Conservation (phyloP, 2,113 vertebrate species). For the Lampris megalopsis region DNA sequence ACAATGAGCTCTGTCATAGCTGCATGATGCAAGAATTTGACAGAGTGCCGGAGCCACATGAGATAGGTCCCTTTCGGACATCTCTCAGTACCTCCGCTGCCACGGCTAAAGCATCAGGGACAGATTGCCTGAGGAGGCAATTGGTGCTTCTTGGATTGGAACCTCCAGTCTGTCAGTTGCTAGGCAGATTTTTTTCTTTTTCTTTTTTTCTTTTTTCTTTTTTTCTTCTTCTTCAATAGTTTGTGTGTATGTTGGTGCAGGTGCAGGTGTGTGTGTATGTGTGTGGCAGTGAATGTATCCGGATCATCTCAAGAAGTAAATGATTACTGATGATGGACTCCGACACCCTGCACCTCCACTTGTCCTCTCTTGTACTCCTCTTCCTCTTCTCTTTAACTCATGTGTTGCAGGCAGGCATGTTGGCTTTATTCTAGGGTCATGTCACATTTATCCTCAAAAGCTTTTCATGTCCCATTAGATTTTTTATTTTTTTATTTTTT, state of each 20-base stretch:
- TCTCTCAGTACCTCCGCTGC: conserved; percentile 56
- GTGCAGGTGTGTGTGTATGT: neutral
- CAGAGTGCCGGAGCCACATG: conserved; percentile 37
- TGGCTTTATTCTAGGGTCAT: conserved; percentile 13
- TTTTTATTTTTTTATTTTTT: conserved; percentile 8
- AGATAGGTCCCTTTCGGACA: conserved; percentile 58
- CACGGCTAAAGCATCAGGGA: conserved; percentile 44
- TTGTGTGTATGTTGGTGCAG: neutral
- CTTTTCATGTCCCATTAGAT: conserved; percentile 35
- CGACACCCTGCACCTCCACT: neutral
- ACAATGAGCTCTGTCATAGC: conserved; percentile 49
- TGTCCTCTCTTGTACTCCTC: neutral
- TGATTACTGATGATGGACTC: conserved; percentile 39
- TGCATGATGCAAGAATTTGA: conserved; percentile 74
- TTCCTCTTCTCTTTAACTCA: conserved; percentile 3
- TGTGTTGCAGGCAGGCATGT: conserved; percentile 5
- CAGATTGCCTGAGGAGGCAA: conserved; percentile 40
- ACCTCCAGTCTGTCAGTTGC: conserved; percentile 68
- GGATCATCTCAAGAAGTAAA: conserved; percentile 23
- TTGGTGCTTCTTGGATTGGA: conserved; percentile 70
- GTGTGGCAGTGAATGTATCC: conserved; percentile 21
- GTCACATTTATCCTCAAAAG: conserved; percentile 17
- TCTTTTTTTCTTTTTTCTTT: conserved; percentile 7
- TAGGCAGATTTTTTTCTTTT: conserved; percentile 54
- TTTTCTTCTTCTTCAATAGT: conserved; percentile 19